These are phyloP conservation scores for Hydrochoerus hydrochaeris DNA, from an alignment of 2,113 vertebrate genomes.

Conservation along the genomic window DNA sequence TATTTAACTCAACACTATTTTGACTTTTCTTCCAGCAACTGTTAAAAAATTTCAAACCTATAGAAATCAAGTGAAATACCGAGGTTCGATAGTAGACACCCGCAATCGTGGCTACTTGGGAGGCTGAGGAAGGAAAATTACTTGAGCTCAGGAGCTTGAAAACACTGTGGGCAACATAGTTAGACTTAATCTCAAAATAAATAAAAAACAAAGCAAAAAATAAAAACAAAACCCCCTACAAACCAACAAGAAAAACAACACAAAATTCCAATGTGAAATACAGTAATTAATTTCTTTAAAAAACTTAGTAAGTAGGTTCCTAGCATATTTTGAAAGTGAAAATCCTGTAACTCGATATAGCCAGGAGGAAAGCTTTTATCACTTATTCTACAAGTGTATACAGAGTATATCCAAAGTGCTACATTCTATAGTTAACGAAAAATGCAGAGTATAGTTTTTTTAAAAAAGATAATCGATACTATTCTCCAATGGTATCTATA, in stretches of 20 bases:
- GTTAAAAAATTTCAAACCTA: neutral
- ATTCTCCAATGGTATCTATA: neutral
- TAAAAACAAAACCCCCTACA: neutral
- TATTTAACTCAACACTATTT: neutral
- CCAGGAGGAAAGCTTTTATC: conserved; percentile 1
- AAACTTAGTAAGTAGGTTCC: neutral
- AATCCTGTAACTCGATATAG: neutral
- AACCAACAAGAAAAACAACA: neutral
- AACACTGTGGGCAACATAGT: neutral
- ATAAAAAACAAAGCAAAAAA: neutral
- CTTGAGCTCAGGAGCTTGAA: neutral
- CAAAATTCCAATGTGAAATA: conserved; percentile 2
- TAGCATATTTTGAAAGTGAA: conserved; percentile 37
- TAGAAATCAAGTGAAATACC: neutral
- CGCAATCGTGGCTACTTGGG: neutral
- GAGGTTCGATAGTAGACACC: neutral
- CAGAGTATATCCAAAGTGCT: neutral
- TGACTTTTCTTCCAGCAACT: neutral
- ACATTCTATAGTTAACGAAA: neutral
- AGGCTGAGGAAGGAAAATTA: neutral
- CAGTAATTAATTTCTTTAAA: neutral
- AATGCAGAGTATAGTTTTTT: neutral
- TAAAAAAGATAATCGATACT: neutral
- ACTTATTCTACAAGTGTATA: neutral
- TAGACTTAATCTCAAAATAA: neutral